phyloP scores from a whole-genome alignment of 2,888 invertebrate genomes.

The Epistrophella euchroma region DNA sequence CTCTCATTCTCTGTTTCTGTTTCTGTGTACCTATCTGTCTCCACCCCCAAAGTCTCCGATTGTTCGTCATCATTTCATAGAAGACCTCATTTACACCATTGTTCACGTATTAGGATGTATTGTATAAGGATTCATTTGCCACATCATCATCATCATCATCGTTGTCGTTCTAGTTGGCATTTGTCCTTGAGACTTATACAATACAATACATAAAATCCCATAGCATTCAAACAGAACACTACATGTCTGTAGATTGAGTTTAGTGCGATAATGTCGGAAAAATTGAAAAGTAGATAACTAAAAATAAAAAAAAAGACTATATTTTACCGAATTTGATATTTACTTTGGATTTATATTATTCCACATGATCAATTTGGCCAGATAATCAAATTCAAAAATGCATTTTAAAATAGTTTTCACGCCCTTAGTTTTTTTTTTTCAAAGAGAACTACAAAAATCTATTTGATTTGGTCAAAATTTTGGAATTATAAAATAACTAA shows the following conservation, averaged over 20 bases:
- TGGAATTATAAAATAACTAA: too few species aligned
- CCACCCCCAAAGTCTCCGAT: constrained; percentile 8
- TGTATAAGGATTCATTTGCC: constrained; percentile 41
- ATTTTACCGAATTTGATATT: too few species aligned
- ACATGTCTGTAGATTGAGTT: background rate
- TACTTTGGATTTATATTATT: too few species aligned
- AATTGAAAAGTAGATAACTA: too few species aligned
- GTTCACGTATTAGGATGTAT: constrained; percentile 39
- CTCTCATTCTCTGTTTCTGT: constrained; percentile 7
- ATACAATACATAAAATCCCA: constrained; percentile 20
- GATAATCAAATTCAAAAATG: too few species aligned
- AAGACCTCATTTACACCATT: constrained; percentile 47
- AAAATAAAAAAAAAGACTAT: too few species aligned
- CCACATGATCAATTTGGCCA: too few species aligned
- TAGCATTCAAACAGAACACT: constrained; percentile 1
- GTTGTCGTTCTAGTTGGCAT: constrained; percentile 23
- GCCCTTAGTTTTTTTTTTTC: too few species aligned
- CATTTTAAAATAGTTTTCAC: too few species aligned
- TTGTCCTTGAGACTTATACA: constrained; percentile 24
- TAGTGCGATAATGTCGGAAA: too few species aligned
- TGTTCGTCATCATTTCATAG: constrained; percentile 21
- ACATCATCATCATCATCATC: constrained; percentile 1
- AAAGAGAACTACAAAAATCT: too few species aligned
- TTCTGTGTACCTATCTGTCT: background rate
- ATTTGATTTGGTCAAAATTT: too few species aligned